Percentiles rank a stretch among this genome's conserved stretches.
Conservation (phyloP, 1,140 invertebrate genomes). For the Drosophila asahinai region DNA sequence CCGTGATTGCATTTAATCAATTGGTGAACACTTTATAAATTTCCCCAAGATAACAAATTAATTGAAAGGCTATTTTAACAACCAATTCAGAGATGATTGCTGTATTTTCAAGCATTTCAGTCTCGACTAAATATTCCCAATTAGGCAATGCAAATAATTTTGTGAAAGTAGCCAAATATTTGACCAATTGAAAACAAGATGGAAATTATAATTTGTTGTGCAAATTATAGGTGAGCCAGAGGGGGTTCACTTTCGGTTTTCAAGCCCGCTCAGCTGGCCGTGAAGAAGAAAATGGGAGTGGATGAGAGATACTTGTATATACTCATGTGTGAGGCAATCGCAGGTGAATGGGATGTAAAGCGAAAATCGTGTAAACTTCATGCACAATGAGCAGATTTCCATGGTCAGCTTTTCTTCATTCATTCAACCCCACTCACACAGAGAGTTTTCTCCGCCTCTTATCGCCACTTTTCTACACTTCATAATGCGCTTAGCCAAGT, state of each 20-base stretch:
- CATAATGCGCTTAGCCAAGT: slow-evolving; percentile 78
- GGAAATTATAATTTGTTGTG: slow-evolving; percentile 37
- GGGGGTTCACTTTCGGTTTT: slow-evolving; percentile 52
- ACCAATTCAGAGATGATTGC: not conserved
- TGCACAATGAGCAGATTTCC: slow-evolving; percentile 69
- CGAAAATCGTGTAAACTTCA: slow-evolving; percentile 73
- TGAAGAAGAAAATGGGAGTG: slow-evolving; percentile 9
- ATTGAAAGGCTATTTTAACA: slow-evolving; percentile 15
- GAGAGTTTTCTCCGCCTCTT: slow-evolving; percentile 1
- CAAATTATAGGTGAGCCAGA: slow-evolving; percentile 23
- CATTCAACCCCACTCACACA: slow-evolving; percentile 16
- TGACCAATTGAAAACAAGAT: slow-evolving; percentile 37
- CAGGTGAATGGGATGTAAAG: slow-evolving; percentile 52
- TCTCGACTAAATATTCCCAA: slow-evolving; percentile 1
- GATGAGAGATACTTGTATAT: not conserved
- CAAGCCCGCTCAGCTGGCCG: slow-evolving; percentile 12
- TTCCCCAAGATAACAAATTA: slow-evolving; percentile 17
- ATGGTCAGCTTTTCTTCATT: slow-evolving; percentile 45
- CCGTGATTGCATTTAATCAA: not conserved
- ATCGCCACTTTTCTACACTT: slow-evolving; percentile 27
- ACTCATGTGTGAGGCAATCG: slow-evolving; percentile 35
- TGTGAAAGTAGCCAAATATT: slow-evolving; percentile 59
- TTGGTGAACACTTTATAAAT: not conserved
- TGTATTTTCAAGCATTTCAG: slow-evolving; percentile 3
- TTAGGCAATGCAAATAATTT: slow-evolving; percentile 29